Base-by-base conservation (phyloP, 2,113 vertebrate species). In the Vireo altiloquus region DNA sequence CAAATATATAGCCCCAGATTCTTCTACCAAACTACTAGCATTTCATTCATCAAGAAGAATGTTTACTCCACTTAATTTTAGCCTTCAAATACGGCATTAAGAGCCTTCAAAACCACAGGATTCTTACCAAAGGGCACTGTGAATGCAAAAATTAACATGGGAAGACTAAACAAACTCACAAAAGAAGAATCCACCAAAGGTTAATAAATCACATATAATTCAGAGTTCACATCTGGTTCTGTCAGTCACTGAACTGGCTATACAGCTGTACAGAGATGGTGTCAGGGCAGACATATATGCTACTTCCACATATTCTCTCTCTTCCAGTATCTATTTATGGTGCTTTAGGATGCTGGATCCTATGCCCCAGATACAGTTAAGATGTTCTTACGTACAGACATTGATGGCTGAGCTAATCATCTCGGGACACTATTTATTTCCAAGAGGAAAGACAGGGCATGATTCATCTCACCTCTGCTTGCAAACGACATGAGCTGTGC, bases 321-420 rank as follows among this genome's bases (percentile, higher is more conserved):
- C 40, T 53, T 49, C 53, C 39, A 71, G 4, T 21, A 65, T 4
- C 12, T 79, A 54, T 40, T 79, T 76, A 64, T 25, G 8, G n/a
- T 0, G 2, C 37, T 69, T 83, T 37, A 37, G 13, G 54, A 52
- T 0, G 1, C 33, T 69, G 16, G 15, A 52, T 49, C 12, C 18
- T 17, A 7, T 16, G 21, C 16, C 42, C 60, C 35, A 68, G 33
- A 71, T 25, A 37, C n/a, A 70, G 52, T 20, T 7, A 88, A 74
- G 20, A 57, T 27, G 6, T 13, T 46, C 33, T 70, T 49, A 83
- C 0, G 0, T 42, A 70, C 0, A 90, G 59, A 60, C 28, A 42
- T 0, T 8, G 9, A 71, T 27, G 46, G 21, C 16, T 87, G 60
- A 87, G 63, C 71, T 42, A 28, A 27, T 52, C 80, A 74, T 24